A percentile compares a stretch with the other conserved stretches of the same genome.
Conservation (phyloP, 2,888 invertebrate species). For the Dicycla oo region DNA sequence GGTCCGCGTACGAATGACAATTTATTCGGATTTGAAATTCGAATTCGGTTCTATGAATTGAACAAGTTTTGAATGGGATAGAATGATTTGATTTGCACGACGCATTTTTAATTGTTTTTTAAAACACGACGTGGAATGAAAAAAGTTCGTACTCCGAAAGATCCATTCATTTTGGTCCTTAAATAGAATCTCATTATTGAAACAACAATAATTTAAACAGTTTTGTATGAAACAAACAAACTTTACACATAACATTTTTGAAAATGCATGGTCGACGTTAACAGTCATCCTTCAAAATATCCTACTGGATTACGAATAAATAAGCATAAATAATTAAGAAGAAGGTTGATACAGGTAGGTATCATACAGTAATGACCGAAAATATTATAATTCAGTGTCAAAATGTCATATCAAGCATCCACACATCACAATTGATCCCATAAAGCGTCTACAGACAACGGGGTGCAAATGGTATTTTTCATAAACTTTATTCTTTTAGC, state of each 20-base stretch:
- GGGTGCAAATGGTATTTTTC: slow-evolving; percentile 50
- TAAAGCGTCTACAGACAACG: slow-evolving; percentile 31
- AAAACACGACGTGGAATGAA: no score
- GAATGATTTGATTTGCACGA: slow-evolving; percentile 28
- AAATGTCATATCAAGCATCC: no score
- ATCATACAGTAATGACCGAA: not conserved
- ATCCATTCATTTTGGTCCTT: not conserved
- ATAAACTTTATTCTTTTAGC: slow-evolving; percentile 45
- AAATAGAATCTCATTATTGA: not conserved
- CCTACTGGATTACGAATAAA: not conserved
- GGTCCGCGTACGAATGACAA: slow-evolving; percentile 56
- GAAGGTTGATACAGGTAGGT: no score
- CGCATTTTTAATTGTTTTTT: slow-evolving; percentile 27
- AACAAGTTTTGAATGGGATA: slow-evolving; percentile 49
- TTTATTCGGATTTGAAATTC: slow-evolving; percentile 62
- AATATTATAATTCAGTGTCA: not conserved
- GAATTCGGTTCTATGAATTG: slow-evolving; percentile 44
- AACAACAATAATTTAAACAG: no score
- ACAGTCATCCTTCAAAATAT: not conserved
- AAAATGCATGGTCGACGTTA: not conserved
- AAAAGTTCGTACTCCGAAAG: not conserved
- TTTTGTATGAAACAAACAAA: not conserved
- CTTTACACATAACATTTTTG: not conserved
- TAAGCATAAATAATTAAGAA: no score
- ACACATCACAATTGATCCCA: not conserved